These are phyloP conservation scores for Latrodectus elegans DNA, from an alignment of 2,888 invertebrate genomes.

Conservation along the genomic window DNA sequence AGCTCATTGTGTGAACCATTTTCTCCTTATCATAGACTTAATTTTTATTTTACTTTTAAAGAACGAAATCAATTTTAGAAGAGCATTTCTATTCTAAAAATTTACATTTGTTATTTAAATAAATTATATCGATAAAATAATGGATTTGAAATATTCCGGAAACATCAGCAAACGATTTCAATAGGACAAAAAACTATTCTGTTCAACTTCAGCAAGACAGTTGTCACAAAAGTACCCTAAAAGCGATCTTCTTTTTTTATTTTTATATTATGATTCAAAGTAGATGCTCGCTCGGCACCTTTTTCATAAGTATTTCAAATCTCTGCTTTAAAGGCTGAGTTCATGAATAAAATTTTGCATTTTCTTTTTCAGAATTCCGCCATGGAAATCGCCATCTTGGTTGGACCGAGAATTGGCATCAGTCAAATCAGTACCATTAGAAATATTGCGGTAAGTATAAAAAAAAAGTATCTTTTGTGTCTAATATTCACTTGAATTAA, in stretches of 20 bases:
- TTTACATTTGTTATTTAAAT: no score
- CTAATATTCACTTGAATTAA: no score
- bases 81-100: no score
- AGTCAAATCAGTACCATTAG: conserved; percentile 87
- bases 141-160: neutral
- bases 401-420: conserved; percentile 88
- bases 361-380: conserved; percentile 77
- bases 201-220: no score
- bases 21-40: no score
- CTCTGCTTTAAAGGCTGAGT: neutral
- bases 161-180: neutral
- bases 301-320: neutral
- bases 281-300: neutral
- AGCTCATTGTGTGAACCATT: no score
- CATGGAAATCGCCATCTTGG: conserved; percentile 85
- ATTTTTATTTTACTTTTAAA: no score
- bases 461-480: neutral
- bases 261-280: neutral
- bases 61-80: no score
- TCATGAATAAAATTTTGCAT: neutral
- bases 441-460: conserved; percentile 82
- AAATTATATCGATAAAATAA: no score
- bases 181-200: neutral
- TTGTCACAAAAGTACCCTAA: no score
- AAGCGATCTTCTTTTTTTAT: neutral